Evolutionary conservation across 2,888 invertebrate species (phyloP), one percentile per base, ranked within the genome.

Genomic region (Dasypolia templi): DNA sequence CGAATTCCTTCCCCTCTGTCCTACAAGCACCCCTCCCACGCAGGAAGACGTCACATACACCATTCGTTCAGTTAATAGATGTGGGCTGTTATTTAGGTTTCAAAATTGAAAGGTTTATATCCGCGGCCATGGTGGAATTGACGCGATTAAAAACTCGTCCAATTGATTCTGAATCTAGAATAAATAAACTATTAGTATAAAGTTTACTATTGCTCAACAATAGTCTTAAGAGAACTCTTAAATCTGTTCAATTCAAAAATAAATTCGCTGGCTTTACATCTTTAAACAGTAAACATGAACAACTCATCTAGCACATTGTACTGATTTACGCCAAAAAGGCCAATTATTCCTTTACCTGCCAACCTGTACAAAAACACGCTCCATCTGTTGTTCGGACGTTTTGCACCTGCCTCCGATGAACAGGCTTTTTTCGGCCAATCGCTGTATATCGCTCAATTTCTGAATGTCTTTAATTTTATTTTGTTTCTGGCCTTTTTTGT

Each of bases 331-430:
- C 58, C 56, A 68, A 70, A 73, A 73, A 55, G 55, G 32, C 32
- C 65, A 69, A 71, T 42, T 62, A 72, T 72, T 67, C 78, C 79
- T 87, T 86, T 92, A 92, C 91, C 92, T 92, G 92, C 81, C 75
- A 75, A 75, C 71, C 44, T 65, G 64, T 46, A 84, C 65, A 88
- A 89, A 92, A 93, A 92, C 89, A 85, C 83, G 67, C 89, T 85
- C 84, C 81, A 83, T 86, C 86, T 85, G 86, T 90, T 89, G 90
- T 91, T 89, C 85, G 87, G 88, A 86, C 86, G 81, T 84, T 91
- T 89, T 91, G 92, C 95, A 95, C 95, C 95, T 95, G 95, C 92
- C 86, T 64, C 75, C 79, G 74, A 71, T 67, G 72, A 84, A 86
- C 85, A 81, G 77, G 84, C 78, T 89, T 80, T 82, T 49, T 86